Evolutionary conservation across 2,797 vertebrate genomes (phyloP).

Genomic region (Thaleichthys pacificus): DNA sequence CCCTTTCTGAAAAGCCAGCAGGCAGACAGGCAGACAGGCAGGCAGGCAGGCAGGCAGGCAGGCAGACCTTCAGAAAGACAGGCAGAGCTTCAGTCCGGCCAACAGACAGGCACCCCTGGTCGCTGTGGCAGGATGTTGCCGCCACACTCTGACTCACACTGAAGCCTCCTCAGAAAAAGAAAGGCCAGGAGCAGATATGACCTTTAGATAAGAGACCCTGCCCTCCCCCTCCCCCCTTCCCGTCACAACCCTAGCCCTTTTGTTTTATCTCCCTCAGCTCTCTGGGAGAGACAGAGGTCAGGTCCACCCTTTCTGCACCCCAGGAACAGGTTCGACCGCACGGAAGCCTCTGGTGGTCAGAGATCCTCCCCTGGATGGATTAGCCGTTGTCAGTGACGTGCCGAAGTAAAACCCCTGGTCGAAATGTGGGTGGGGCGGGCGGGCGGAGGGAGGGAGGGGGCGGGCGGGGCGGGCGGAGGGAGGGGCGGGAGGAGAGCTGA

Average conservation of each 20-base stretch:
- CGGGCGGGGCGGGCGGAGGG: too few species aligned
- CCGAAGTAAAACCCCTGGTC: too few species aligned
- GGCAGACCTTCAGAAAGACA: neutral
- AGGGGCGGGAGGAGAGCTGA: too few species aligned
- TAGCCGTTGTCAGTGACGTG: too few species aligned
- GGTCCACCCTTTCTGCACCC: too few species aligned
- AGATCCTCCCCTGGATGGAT: too few species aligned
- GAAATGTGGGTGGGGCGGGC: too few species aligned
- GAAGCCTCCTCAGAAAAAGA: constrained; percentile 59
- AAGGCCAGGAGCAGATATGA: constrained; percentile 62
- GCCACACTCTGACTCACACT: neutral
- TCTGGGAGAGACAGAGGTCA: too few species aligned
- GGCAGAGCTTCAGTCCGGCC: neutral
- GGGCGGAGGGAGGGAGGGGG: too few species aligned
- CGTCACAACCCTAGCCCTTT: constrained; percentile 15
- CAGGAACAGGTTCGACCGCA: too few species aligned
- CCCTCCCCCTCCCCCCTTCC: constrained; percentile 39
- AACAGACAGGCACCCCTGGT: neutral
- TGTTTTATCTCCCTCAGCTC: constrained; percentile 56
- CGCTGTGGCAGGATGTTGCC: neutral
- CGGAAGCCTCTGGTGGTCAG: too few species aligned
- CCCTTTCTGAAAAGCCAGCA: neutral
- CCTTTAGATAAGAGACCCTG: constrained; percentile 66
- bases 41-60: neutral
- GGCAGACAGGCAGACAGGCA: too few species aligned